These are phyloP conservation scores for Apamea crenata DNA, from an alignment of 2,888 invertebrate genomes.

Conservation along the genomic window DNA sequence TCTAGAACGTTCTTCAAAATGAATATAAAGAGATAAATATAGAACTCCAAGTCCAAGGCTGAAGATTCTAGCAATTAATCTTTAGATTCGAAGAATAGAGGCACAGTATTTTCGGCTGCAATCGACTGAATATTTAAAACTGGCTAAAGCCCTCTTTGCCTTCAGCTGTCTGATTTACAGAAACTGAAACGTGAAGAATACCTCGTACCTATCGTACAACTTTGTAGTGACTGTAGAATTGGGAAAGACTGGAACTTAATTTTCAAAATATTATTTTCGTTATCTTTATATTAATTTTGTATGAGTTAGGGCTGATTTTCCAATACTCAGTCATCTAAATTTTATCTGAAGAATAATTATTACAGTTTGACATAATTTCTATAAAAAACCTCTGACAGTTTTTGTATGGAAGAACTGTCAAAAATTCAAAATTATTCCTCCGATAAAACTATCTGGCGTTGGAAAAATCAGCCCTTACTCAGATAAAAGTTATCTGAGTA, in stretches of 20 bases:
- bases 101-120: slow-evolving; percentile 26
- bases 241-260: not conserved
- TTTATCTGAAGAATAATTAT: too few species aligned
- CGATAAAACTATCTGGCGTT: too few species aligned
- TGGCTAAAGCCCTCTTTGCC: not conserved
- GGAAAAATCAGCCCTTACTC: too few species aligned
- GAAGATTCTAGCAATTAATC: slow-evolving; percentile 4
- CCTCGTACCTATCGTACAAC: not conserved
- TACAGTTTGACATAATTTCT: too few species aligned
- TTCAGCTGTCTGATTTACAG: not conserved
- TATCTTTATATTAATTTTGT: not conserved
- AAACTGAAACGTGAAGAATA: not conserved
- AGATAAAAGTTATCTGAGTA: not conserved
- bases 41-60: not conserved
- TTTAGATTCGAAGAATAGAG: slow-evolving; percentile 5
- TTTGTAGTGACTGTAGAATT: not conserved
- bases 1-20: not conserved
- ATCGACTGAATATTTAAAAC: slow-evolving; percentile 38
- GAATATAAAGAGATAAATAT: not conserved
- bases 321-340: too few species aligned
- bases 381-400: not conserved
- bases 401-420: too few species aligned
- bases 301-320: not conserved
- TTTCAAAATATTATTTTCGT: not conserved
- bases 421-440: too few species aligned